These are phyloP conservation scores for Ochlodes sylvanus DNA, from an alignment of 2,888 invertebrate species.

Conservation along the genomic window DNA sequence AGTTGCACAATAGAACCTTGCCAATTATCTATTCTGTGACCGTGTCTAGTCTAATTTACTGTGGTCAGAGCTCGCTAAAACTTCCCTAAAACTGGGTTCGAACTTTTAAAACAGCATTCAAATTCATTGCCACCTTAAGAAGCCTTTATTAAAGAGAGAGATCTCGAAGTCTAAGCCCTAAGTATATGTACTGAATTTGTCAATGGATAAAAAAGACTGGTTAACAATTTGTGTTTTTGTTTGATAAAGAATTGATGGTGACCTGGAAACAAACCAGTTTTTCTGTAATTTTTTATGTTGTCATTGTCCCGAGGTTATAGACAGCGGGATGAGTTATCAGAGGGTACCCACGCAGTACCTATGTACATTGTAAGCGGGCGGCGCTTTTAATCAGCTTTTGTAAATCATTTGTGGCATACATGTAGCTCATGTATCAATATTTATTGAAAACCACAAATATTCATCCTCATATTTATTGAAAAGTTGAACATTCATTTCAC, in stretches of 20 bases:
- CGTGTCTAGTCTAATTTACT: too few species aligned
- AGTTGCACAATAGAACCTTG: too few species aligned
- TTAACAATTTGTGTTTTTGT: neutral
- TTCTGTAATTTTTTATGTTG: slow-evolving; percentile 66
- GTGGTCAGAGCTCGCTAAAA: too few species aligned
- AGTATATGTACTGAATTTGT: too few species aligned
- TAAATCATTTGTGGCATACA: slow-evolving; percentile 38
- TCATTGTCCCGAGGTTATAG: slow-evolving; percentile 64
- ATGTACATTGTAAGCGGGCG: slow-evolving; percentile 48
- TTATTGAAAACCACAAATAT: slow-evolving; percentile 5
- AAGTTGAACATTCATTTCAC: neutral
- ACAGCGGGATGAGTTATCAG: slow-evolving; percentile 63
- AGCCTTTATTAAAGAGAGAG: too few species aligned
- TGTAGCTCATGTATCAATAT: slow-evolving; percentile 14
- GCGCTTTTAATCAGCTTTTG: slow-evolving; percentile 55
- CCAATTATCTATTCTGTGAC: too few species aligned
- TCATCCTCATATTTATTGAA: slow-evolving; percentile 2
- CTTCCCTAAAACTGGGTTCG: too few species aligned
- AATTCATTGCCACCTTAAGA: too few species aligned
- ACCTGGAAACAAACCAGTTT: slow-evolving; percentile 57
- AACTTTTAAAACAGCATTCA: too few species aligned
- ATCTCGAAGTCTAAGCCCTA: too few species aligned
- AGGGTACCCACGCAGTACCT: slow-evolving; percentile 37
- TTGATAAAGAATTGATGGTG: neutral
- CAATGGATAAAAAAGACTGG: too few species aligned